Evolutionary conservation across 2,113 vertebrate species (phyloP).

Genomic region (Podarcis muralis): DNA sequence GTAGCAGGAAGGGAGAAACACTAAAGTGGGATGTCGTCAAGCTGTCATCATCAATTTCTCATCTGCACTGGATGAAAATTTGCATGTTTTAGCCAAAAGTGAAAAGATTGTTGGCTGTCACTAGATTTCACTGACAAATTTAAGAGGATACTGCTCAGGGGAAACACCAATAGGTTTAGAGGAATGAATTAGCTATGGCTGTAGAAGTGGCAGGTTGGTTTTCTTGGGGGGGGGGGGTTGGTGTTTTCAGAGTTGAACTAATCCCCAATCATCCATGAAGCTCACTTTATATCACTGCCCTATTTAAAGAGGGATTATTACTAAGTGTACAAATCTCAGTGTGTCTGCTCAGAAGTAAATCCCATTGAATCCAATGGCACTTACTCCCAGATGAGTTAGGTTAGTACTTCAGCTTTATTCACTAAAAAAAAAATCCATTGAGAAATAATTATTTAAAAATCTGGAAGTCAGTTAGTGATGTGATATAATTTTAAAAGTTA

Average conservation of each 20-base stretch:
- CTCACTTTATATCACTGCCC: background rate
- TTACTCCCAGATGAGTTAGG: no score
- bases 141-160: background rate
- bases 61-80: background rate
- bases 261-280: background rate
- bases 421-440: background rate
- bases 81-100: background rate
- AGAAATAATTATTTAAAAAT: background rate
- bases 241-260: no score
- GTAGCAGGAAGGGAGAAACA: background rate
- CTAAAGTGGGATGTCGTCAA: background rate
- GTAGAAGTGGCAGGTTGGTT: background rate
- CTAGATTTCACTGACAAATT: background rate
- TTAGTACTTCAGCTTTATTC: no score
- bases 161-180: background rate
- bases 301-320: background rate
- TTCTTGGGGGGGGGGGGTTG: no score
- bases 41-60: background rate
- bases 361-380: no score
- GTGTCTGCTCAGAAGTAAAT: no score
- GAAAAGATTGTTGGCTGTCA: background rate
- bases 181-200: background rate
- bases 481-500: conserved; percentile 24
- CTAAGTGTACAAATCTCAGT: background rate
- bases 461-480: background rate